Base-by-base conservation (phyloP, 2,113 vertebrate species). In the Platichthys stellatus region DNA sequence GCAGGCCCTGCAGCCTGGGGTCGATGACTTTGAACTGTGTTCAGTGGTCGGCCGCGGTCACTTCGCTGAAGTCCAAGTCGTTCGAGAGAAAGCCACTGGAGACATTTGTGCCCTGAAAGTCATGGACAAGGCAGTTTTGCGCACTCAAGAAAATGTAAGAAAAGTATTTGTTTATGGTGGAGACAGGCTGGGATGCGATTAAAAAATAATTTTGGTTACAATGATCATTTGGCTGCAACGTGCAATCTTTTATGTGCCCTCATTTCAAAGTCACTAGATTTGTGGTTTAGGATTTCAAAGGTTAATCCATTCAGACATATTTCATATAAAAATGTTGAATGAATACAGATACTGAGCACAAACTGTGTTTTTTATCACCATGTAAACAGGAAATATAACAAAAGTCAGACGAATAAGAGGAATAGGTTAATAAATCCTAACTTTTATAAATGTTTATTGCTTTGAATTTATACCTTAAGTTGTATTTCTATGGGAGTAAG, bases 71-170 rank as follows among this genome's bases (percentile, higher is more conserved):
- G 97, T 99, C 69, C 94, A 94, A 75, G 96, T 99, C 54, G 97
- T 97, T 14, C 94, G 93, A 68, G 98, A 99, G 90, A 97, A 93
- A 79, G 89, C 92, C 2, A 97, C 96, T 0, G 97, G 97, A 31
- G 95, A 98, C 45, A 88, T 98, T 43, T 99, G 96, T 79, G 98
- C 98, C 38, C 96, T 99, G 94, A 99, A 99, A 92, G 92, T 97
- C 86, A 98, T 97, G 96, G 95, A 94, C 77, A 99, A 99, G 89
- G 84, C 86, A 59, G 83, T 92, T 61, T 86, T 99, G 85, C 68
- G 95, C 74, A 86, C 90, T 0, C 93, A 95, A 85, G 94, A 97
- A 75, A 94, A 97, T 6, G 97, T 99, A 95, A 93, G 31, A 7
- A 31, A 31, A 31, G 31, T 14, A 10, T 51, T 61, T 17, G 5